Evolutionary conservation across 2,888 invertebrate genomes (phyloP), one percentile per base, ranked within the genome.

Genomic region (Neocrepidodera transversa): DNA sequence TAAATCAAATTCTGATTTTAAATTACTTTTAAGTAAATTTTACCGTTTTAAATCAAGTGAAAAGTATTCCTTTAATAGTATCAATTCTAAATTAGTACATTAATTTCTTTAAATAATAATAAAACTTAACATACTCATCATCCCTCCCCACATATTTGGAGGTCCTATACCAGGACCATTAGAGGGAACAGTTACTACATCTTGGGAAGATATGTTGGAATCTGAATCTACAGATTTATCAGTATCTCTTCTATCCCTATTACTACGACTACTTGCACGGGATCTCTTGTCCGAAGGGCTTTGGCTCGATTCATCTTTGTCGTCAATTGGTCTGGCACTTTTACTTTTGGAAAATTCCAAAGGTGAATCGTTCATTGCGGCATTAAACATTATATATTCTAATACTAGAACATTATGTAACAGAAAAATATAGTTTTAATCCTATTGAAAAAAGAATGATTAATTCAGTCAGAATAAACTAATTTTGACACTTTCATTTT

Each of bases 301-400:
- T 32, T 79, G 78, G 63, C 80, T 78, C 42, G 72, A 76, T 14
- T 77, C 76, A 54, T 82, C 82, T 54, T 81, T 78, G 45, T 82
- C 82, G 30, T 71, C 78, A 1, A 77, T 74, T 52, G 71, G 74
- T 56, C 80, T 78, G 6, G 79, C 77, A 72, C 84, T 86, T 72
- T 86, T 86, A 67, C 82, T 84, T 32, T 81, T 82, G 68, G 85
- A 86, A 73, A 87, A 88, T 69, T 87, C 86, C 43, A 87, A 74
- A 0, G 87, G 86, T 16, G 81, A 82, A 70, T 86, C 86, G 65
- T 85, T 86, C 74, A 85, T 81, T 20, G 65, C 64, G 6, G 63
- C 58, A 17, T 64, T 56, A 36, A 67, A 68, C 17, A 68, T 56
- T 17, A 14, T 47, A 11, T n/a, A 13, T 4, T 2, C 5, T 8